Base-by-base conservation (phyloP, 1,140 invertebrate genomes). In the Drosophila saltans region DNA sequence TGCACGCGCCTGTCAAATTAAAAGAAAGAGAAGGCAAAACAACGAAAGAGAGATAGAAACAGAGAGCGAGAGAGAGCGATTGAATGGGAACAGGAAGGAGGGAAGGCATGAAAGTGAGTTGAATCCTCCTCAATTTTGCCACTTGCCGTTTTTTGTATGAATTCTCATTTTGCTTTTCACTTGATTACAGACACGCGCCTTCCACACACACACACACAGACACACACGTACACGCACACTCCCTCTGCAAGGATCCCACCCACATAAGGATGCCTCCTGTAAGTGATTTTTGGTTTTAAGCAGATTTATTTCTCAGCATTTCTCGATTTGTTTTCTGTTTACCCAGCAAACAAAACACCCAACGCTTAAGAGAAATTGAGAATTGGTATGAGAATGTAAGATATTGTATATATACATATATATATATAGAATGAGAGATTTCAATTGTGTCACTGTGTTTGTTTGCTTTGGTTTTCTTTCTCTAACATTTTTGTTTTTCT, bases 101-200 rank as follows among this genome's bases (percentile, higher is more conserved):
- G 11, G 21, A 4, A n/a, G 16, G 10, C n/a, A 30, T 1, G 56
- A n/a, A 24, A 28, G 33, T 59, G 21, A 41, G 33, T 28, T 40
- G 43, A 39, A 39, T 59, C 57, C 57, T 59, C 36, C 57, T 26
- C 21, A 52, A 24, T 52, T 26, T 52, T 52, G 45, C 45, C 45
- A 52, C 45, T 52, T 26, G 45, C 45, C 45, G 45, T 52, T 52
- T 59, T 65, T 72, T 69, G 71, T 74, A 69, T 52, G 45, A 52
- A 10, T 65, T 66, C 69, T 68, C 70, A 24, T 52, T 66, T 59
- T 63, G 45, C 67, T 66, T 78, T 72, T 61, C 73, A 74, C 68
- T 89, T 89, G 74, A 89, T 88, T 88, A 84, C 77, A 66, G 80
- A 81, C 84, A 89, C 80, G 83, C 83, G 83, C 84, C 45, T 52